Base-by-base conservation (phyloP, 2,113 vertebrate genomes). In the Osmerus mordax region DNA sequence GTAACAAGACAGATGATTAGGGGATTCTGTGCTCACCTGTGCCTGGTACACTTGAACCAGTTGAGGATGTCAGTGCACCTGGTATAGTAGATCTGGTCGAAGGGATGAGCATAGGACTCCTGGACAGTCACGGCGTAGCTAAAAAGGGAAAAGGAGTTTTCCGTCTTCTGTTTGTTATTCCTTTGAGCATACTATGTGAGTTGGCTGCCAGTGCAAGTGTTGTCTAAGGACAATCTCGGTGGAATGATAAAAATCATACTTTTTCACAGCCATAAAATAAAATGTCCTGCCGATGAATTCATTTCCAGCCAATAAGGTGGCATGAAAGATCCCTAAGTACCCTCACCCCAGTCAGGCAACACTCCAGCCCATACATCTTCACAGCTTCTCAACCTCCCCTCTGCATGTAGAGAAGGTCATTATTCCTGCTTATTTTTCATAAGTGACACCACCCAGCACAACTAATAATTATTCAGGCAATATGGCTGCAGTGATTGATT, bases 41-140 rank as follows among this genome's bases (percentile, higher is more conserved):
- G 97, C 61, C 96, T 91, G 54, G 97, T 99, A 85, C 97, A 99
- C 88, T 99, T 99, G 92, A 99, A 99, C 97, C 97, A 99, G 92
- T 98, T 99, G 67, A 99, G 95, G 80, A 99, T 99, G 83, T 99
- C 97, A 0, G 97, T 97, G 86, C 97, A 99, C 78, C 97, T 93
- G 14, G 97, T 99, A 73, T 99, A 99, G 85, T 99, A 99, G 89
- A 99, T 95, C 91, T 99, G 97, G 87, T 99, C 96, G 11, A 99
- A 99, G 1, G 97, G 97, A 69, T 99, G 97, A 16, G 96, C 95
- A 0, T 98, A 99, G 0, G 97, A 99, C 75, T 99, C 97, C 90
- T 99, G 97, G 4, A 99, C 95, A 0, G 97, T 99, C 87, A 99
- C 96, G 0, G 97, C 96, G 0, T 99, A 99, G 91, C 97, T 99